Percentiles rank a stretch among this genome's conserved stretches.
These are phyloP conservation scores for Octonoba sinensis DNA, from an alignment of 2,888 invertebrate species.

Conservation along the genomic window DNA sequence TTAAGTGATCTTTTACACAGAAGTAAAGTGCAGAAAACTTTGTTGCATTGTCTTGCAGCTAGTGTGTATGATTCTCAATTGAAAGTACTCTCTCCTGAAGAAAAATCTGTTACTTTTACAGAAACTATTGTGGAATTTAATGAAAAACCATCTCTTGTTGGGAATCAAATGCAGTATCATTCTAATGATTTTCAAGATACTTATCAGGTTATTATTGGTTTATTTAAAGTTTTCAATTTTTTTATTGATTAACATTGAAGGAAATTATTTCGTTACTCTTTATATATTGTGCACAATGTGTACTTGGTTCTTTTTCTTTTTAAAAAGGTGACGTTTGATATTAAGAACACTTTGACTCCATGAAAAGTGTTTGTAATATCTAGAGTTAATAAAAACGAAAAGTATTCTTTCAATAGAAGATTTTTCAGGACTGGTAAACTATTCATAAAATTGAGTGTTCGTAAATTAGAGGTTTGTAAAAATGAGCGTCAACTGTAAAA, in stretches of 20 bases:
- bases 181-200: constrained; percentile 64
- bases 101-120: constrained; percentile 75
- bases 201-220: constrained; percentile 46
- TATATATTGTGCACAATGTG: too few relatives aligned
- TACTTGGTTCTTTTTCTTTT: too few relatives aligned
- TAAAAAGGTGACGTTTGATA: too few relatives aligned
- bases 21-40: constrained; percentile 86
- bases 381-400: too few relatives aligned
- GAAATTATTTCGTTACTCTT: constrained; percentile 66
- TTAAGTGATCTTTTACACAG: constrained; percentile 74
- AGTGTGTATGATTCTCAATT: constrained; percentile 75
- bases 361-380: too few relatives aligned
- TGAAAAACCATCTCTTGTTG: constrained; percentile 71
- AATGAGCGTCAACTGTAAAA: too few relatives aligned
- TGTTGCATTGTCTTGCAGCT: constrained; percentile 84
- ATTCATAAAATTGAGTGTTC: too few relatives aligned
- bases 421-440: too few relatives aligned
- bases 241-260: constrained; percentile 4
- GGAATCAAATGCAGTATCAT: not conserved
- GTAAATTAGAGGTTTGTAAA: too few relatives aligned
- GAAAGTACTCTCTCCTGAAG: constrained; percentile 29
- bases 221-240: not conserved
- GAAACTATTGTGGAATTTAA: constrained; percentile 83
- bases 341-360: too few relatives aligned
- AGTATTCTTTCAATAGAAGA: too few relatives aligned